These are phyloP conservation scores for Linnaemya tessellans DNA, from an alignment of 2,888 invertebrate genomes.

Conservation along the genomic window DNA sequence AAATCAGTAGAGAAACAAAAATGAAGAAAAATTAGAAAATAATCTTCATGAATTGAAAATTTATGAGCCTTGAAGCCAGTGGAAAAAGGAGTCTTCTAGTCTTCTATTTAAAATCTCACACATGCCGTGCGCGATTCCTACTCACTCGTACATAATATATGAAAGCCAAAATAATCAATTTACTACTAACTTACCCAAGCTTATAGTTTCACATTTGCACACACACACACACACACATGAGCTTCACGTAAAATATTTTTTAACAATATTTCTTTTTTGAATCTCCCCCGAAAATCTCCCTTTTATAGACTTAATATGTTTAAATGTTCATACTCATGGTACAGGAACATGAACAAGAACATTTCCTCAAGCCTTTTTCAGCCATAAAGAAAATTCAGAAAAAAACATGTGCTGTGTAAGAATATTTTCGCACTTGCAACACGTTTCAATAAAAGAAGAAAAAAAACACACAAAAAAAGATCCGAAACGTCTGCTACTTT, in stretches of 20 bases:
- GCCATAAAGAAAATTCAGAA: constrained; percentile 56
- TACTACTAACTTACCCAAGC: constrained; percentile 68
- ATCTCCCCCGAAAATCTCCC: constrained; percentile 65
- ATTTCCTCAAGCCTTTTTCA: constrained; percentile 64
- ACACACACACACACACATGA: constrained; percentile 60
- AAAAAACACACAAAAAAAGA: constrained; percentile 40
- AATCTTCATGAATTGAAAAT: constrained; percentile 71
- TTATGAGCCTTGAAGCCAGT: constrained; percentile 64
- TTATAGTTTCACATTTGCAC: constrained; percentile 47
- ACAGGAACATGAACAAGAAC: constrained; percentile 49
- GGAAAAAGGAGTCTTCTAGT: constrained; percentile 25
- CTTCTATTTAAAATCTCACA: constrained; percentile 34
- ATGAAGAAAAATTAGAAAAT: constrained; percentile 54
- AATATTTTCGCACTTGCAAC: constrained; percentile 72
- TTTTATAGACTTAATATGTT: constrained; percentile 57
- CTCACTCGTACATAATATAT: constrained; percentile 57
- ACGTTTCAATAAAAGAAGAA: constrained; percentile 51
- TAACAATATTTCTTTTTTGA: constrained; percentile 66
- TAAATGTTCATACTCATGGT: constrained; percentile 20
- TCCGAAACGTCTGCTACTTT: constrained; percentile 71
- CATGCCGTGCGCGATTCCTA: not conserved
- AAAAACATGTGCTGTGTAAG: constrained; percentile 63
- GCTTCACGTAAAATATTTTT: constrained; percentile 63
- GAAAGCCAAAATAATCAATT: constrained; percentile 72
- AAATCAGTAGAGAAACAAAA: constrained; percentile 12